Evolutionary conservation across 2,797 vertebrate species (phyloP).

Genomic region (Hippopotamyrus pictus): DNA sequence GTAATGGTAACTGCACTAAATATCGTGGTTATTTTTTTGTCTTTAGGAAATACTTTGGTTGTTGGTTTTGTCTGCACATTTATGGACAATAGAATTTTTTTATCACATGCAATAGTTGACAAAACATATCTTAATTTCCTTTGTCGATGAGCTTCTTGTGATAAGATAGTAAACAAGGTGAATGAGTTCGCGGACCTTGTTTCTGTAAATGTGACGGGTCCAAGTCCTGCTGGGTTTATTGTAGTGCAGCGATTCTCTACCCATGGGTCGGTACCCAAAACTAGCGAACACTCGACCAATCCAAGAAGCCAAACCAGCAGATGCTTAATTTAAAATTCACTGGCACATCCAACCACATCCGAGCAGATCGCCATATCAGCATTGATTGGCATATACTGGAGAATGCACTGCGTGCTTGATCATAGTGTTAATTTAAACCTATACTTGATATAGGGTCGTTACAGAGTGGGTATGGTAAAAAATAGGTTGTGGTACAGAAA

Average conservation of each 20-base stretch:
- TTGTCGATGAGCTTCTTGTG: background rate
- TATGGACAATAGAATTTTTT: background rate
- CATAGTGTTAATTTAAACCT: background rate
- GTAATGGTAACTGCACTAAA: background rate
- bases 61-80: background rate
- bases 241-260: background rate
- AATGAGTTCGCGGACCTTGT: background rate
- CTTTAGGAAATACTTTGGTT: background rate
- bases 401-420: background rate
- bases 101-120: background rate
- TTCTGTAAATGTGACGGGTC: background rate
- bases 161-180: conserved; percentile 7
- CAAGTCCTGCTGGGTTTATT: background rate
- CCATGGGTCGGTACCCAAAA: background rate
- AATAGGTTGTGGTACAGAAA: background rate
- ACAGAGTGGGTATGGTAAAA: background rate
- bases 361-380: no score
- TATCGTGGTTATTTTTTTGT: background rate
- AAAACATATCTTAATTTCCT: conserved; percentile 12
- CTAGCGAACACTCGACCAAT: background rate
- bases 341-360: background rate
- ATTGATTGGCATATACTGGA: background rate
- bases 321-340: background rate
- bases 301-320: background rate
- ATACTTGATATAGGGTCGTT: background rate